Base-by-base conservation (phyloP, 37 sponge, comb jelly and placozoan species). In the Cladorhizidae sp. region DNA sequence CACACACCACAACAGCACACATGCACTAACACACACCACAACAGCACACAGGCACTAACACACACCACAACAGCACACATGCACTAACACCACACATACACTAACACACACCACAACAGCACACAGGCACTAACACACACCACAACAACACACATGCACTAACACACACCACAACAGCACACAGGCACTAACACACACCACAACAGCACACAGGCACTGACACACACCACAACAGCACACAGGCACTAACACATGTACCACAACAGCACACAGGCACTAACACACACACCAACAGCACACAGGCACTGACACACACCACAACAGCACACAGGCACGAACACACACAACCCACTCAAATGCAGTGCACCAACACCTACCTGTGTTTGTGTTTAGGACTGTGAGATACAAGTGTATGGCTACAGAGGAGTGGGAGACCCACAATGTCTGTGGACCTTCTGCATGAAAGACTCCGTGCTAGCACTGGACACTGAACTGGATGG, bases 341-440 rank as follows among this genome's bases (percentile, higher is more conserved):
- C 51, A 11, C 49, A 11, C 51, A 42, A 26, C 14, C 59, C 14
- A 58, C 3, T 65, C 31, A 65, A 65, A 2, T 15, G 7, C 1
- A 28, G 8, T 3, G 32, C 8, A 28, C 5, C 3, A 50, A 21
- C 26, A 5, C 25, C 0, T 23, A 32, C 41, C 23, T 41, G 31
- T 36, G 64, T 23, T 17, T 18, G 1, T 54, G 2, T 50, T 14
- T 58, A 93, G 93, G 89, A 85, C 28, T 65, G 69, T 82, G 93
- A 88, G 83, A 93, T 93, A 25, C 93, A 93, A 64, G 93, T 93
- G 70, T 93, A 85, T 78, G 89, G 86, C 15, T 87, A 91, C 40
- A 82, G 69, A 70, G 75, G 67, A 64, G 78, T 80, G 1, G 93
- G 84, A 37, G 82, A 87, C 50, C 86, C 89, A 20, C 73, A 87